These are phyloP conservation scores for Dysdera silvatica DNA, from an alignment of 1,140 invertebrate species.

Conservation along the genomic window DNA sequence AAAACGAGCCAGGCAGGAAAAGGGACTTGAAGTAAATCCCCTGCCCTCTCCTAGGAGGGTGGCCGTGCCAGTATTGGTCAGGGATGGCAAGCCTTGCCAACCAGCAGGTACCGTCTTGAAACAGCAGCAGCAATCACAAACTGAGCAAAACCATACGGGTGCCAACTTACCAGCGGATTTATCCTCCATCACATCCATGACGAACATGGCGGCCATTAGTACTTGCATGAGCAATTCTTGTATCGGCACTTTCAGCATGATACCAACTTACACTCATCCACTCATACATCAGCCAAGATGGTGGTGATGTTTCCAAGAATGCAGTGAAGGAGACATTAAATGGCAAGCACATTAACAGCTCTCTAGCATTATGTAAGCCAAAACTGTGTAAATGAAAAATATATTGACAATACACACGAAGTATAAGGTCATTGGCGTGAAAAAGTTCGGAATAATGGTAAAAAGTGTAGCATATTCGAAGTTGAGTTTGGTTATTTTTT, in stretches of 20 bases:
- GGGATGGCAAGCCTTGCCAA: conserved; percentile 81
- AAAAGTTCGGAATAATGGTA: too few species aligned
- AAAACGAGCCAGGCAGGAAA: conserved; percentile 82
- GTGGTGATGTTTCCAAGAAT: conserved; percentile 14
- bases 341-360: too few species aligned
- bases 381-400: too few species aligned
- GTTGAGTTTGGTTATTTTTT: too few species aligned
- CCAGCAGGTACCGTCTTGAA: conserved; percentile 33
- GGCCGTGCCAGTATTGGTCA: conserved; percentile 82
- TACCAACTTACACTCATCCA: conserved; percentile 19
- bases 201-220: conserved; percentile 26
- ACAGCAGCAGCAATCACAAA: conserved; percentile 6
- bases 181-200: conserved; percentile 21
- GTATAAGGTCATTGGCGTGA: too few species aligned
- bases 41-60: conserved; percentile 70
- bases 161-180: conserved; percentile 3
- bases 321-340: too few species aligned
- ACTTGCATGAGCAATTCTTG: conserved; percentile 20
- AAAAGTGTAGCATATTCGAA: too few species aligned
- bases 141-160: neutral
- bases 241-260: conserved; percentile 17
- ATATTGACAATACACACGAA: too few species aligned
- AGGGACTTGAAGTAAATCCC: conserved; percentile 51
- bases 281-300: conserved; percentile 25
- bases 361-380: too few species aligned